Conservation (phyloP, 1,140 invertebrate genomes). For the Aphidius ervi region DNA sequence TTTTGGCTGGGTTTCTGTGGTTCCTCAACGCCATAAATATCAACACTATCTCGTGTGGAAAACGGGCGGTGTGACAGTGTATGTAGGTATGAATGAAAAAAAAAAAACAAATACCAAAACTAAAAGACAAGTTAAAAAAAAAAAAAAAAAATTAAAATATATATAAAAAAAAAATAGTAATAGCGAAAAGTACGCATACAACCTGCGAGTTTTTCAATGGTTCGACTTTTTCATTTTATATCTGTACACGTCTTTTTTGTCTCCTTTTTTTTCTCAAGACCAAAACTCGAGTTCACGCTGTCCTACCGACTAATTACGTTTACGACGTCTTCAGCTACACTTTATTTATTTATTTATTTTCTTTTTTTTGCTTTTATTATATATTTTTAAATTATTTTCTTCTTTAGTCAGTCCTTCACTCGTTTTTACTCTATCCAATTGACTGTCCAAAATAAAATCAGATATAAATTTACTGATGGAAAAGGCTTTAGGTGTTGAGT, state of each 20-base stretch:
- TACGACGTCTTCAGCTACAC: slow-evolving; percentile 10
- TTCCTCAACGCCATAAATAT: slow-evolving; percentile 37
- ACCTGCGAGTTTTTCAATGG: neutral
- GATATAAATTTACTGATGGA: slow-evolving; percentile 24
- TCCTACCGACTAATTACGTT: slow-evolving; percentile 31
- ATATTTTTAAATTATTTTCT: neutral
- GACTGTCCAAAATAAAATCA: slow-evolving; percentile 14
- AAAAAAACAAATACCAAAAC: neutral
- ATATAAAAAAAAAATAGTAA: slow-evolving; percentile 19
- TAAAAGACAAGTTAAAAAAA: slow-evolving; percentile 12
- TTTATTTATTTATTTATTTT: neutral
- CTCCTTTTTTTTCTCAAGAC: slow-evolving; percentile 22
- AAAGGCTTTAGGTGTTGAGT: slow-evolving; percentile 1
- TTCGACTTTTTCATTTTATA: slow-evolving; percentile 2
- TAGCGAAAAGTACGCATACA: slow-evolving; percentile 23
- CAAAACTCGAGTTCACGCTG: slow-evolving; percentile 26
- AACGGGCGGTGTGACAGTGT: slow-evolving; percentile 3
- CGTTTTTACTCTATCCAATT: neutral
- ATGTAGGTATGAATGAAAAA: neutral
- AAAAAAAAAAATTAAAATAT: slow-evolving; percentile 7
- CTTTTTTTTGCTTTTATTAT: slow-evolving; percentile 2
- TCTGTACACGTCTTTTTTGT: too few species aligned
- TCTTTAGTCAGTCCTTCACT: too few species aligned
- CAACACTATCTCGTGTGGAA: slow-evolving; percentile 26
- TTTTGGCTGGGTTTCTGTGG: slow-evolving; percentile 22